These are phyloP conservation scores for Pseudococcus longispinus DNA, from an alignment of 2,888 invertebrate genomes.

Conservation along the genomic window DNA sequence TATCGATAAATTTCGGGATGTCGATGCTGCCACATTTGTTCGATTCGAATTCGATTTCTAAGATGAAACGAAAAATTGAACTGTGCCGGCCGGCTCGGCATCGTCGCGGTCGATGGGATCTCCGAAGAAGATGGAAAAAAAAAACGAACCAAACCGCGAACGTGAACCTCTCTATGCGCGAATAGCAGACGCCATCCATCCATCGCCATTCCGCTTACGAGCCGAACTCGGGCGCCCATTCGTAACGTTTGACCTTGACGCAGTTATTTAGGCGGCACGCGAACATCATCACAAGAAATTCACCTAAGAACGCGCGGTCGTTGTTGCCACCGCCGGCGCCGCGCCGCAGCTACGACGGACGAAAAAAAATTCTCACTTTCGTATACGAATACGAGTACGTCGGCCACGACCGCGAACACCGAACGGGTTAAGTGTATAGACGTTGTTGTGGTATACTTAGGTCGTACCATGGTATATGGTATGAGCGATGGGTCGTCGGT, in stretches of 20 bases:
- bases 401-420: neutral
- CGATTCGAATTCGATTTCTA: neutral
- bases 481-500: too few species aligned
- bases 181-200: neutral
- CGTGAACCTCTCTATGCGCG: neutral
- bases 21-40: neutral
- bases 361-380: constrained; percentile 14
- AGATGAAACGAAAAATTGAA: neutral
- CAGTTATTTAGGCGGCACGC: constrained; percentile 8
- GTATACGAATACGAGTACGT: neutral
- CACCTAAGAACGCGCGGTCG: neutral
- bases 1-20: too few species aligned
- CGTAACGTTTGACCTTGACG: constrained; percentile 27
- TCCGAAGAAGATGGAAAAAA: neutral
- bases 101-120: neutral
- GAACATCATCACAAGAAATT: neutral
- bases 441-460: neutral
- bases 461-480: neutral
- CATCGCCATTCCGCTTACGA: neutral
- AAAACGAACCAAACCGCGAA: neutral
- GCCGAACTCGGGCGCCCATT: constrained; percentile 11
- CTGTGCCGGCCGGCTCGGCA: neutral
- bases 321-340: neutral
- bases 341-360: neutral
- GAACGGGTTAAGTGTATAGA: too few species aligned